Percentiles rank a stretch among this genome's conserved stretches.
Evolutionary conservation across 2,797 vertebrate species (phyloP).

Genomic region (Sebastes aleutianus): DNA sequence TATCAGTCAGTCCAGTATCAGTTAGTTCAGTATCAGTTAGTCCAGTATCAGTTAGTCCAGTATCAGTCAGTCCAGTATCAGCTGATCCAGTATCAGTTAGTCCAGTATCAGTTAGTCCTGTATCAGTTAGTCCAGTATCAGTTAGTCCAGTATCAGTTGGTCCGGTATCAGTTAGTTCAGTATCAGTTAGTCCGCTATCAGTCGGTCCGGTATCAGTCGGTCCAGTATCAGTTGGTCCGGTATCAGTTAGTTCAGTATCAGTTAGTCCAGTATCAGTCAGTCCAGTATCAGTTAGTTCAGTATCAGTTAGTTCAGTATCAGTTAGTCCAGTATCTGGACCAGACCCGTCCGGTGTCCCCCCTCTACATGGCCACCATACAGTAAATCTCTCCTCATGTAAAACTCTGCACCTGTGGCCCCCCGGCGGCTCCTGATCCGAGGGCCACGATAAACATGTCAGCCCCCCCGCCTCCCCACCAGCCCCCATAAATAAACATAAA

Average conservation of each 20-base stretch:
- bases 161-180: rapidly evolving
- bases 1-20: no score
- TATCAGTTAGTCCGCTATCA: no score
- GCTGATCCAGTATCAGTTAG: no score
- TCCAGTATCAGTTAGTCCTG: no score
- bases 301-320: no score
- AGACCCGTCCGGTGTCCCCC: neutral
- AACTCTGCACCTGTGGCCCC: constrained; percentile 80
- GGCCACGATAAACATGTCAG: constrained; percentile 80
- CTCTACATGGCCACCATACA: constrained; percentile 39
- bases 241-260: no score
- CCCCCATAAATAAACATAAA: constrained; percentile 77
- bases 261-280: no score
- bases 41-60: no score
- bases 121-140: no score
- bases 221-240: rapidly evolving
- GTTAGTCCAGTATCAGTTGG: rapidly evolving
- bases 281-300: no score
- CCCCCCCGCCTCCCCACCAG: constrained; percentile 24
- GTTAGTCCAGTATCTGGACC: neutral
- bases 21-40: no score
- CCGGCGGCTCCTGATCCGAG: constrained; percentile 52
- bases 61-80: no score
- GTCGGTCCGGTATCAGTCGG: rapidly evolving
- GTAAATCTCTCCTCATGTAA: constrained; percentile 79